A percentile compares a stretch with the other conserved stretches of the same genome.
phyloP scores from a whole-genome alignment of 2,797 vertebrate species.

The Agapornis canus region DNA sequence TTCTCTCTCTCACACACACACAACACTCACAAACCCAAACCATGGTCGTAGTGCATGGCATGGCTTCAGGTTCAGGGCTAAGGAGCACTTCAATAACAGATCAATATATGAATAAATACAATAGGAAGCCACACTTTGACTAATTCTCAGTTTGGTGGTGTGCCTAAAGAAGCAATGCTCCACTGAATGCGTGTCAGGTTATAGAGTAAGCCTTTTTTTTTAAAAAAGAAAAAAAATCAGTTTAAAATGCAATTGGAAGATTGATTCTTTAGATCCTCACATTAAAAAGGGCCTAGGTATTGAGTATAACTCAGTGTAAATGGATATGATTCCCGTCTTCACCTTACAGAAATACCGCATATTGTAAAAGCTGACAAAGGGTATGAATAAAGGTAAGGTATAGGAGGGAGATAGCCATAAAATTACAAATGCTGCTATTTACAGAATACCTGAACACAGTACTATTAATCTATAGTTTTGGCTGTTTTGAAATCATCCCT shows the following conservation, averaged over 20 bases:
- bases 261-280: slow-evolving; percentile 50
- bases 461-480: not conserved
- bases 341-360: not conserved
- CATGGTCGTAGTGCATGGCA: fast-evolving
- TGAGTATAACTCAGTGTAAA: slow-evolving; percentile 44
- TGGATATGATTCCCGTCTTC: slow-evolving; percentile 25
- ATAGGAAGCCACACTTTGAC: not conserved
- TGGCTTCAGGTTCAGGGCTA: not conserved
- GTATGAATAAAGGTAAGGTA: slow-evolving; percentile 26
- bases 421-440: not conserved
- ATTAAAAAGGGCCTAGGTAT: slow-evolving; percentile 24
- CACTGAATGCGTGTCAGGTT: slow-evolving; percentile 13
- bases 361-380: not conserved
- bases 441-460: not conserved
- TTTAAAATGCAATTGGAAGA: slow-evolving; percentile 63
- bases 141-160: slow-evolving; percentile 23
- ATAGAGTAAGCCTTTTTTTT: slow-evolving; percentile 14
- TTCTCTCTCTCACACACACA: not conserved
- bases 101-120: not conserved
- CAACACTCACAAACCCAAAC: not conserved
- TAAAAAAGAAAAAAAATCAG: not conserved
- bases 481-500: not conserved
- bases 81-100: not conserved
- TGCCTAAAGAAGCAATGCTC: slow-evolving; percentile 38
- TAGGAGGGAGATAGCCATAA: not conserved